These are phyloP conservation scores for Caenorhabditis parvicauda DNA, from an alignment of 2,888 invertebrate genomes.

Conservation along the genomic window DNA sequence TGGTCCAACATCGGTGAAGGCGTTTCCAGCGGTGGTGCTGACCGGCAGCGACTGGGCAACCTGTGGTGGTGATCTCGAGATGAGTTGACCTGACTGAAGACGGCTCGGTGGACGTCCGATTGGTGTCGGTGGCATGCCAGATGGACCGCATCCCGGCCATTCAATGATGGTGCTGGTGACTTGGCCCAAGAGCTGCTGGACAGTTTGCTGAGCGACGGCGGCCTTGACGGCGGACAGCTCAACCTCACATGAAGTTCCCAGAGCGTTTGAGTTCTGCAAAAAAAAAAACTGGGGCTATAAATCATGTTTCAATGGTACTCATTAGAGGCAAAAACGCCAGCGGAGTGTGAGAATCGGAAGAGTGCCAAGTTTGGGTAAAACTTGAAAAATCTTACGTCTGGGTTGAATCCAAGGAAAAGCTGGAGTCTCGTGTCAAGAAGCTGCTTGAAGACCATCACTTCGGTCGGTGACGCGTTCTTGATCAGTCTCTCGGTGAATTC, in stretches of 20 bases:
- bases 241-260: slow-evolving; percentile 29
- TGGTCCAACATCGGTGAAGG: slow-evolving; percentile 39
- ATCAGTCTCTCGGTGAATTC: slow-evolving; percentile 89
- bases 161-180: slow-evolving; percentile 15
- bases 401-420: slow-evolving; percentile 67
- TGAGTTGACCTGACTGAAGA: not conserved
- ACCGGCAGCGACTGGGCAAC: slow-evolving; percentile 31
- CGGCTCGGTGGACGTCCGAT: slow-evolving; percentile 49
- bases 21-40: slow-evolving; percentile 20
- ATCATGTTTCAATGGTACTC: no score
- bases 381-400: slow-evolving; percentile 77
- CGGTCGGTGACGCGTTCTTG: slow-evolving; percentile 80
- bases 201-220: slow-evolving; percentile 11
- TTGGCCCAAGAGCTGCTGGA: slow-evolving; percentile 28
- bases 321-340: no score
- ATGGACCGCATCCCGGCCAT: slow-evolving; percentile 16
- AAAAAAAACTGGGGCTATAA: no score
- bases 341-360: no score
- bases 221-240: slow-evolving; percentile 25
- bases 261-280: slow-evolving; percentile 12
- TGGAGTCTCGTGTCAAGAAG: slow-evolving; percentile 86
- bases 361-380: no score
- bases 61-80: slow-evolving; percentile 27
- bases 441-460: slow-evolving; percentile 81
- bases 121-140: slow-evolving; percentile 48